Conservation (phyloP, 2,113 vertebrate species). For the Colossoma macropomum region DNA sequence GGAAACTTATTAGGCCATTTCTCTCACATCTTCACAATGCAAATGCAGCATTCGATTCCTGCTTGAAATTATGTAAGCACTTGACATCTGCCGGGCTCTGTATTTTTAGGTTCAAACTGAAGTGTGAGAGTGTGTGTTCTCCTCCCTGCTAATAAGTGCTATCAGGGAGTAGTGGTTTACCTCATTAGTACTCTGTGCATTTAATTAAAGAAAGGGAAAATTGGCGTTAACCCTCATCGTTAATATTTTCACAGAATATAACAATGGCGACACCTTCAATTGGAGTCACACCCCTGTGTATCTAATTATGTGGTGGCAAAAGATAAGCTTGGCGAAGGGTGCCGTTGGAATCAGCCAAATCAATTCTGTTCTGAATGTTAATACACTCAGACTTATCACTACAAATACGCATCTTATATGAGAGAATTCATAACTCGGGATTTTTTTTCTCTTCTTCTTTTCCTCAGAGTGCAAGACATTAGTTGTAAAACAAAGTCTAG, state of each 20-base stretch:
- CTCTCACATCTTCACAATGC: constrained; percentile 87
- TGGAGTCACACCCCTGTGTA: constrained; percentile 95
- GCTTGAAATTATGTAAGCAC: constrained; percentile 88
- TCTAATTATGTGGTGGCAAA: constrained; percentile 88
- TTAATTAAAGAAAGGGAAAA: constrained; percentile 98
- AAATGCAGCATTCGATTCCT: constrained; percentile 83
- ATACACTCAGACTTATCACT: constrained; percentile 49
- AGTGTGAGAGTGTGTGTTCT: constrained; percentile 89
- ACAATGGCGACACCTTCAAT: constrained; percentile 95
- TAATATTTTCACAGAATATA: constrained; percentile 96
- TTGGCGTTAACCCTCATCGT: constrained; percentile 95
- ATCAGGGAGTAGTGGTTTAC: constrained; percentile 97
- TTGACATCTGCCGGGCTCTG: constrained; percentile 89
- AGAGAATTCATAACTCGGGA: constrained; percentile 28
- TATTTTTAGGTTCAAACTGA: constrained; percentile 96
- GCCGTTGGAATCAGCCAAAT: constrained; percentile 45
- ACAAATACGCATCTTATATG: constrained; percentile 48
- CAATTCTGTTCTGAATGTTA: constrained; percentile 63
- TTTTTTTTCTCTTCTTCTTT: constrained; percentile 22
- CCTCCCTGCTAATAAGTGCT: constrained; percentile 95
- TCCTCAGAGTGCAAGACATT: constrained; percentile 42
- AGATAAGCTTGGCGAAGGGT: constrained; percentile 84
- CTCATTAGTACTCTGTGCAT: constrained; percentile 98
- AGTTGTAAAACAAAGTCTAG: constrained; percentile 51
- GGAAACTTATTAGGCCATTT: constrained; percentile 79